Base-by-base conservation (phyloP, 2,888 invertebrate genomes). In the Ceratothoa steindachneri region DNA sequence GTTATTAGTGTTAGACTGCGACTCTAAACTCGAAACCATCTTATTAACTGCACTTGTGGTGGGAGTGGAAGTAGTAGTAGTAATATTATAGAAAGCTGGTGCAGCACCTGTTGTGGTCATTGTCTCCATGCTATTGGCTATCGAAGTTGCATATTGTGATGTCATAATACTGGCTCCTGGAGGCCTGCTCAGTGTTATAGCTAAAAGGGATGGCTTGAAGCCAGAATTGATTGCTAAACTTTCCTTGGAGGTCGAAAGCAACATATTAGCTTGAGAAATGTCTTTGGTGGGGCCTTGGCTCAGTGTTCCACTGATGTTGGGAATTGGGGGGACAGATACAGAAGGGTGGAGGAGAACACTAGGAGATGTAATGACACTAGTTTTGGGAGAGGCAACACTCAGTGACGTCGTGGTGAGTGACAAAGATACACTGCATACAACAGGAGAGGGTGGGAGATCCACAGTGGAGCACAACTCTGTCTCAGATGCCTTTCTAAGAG, bases 121-220 rank as follows among this genome's bases (percentile, higher is more conserved):
- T 24, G 12, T 24, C 27, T 67, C 27, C 29, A 67, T 76, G 24
- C 70, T 73, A 41, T 52, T 51, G 27, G 71, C 15, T 51, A 64
- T 30, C 41, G 65, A 30, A 51, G 76, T 30, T 22, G 51, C 65
- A 27, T 41, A 28, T 15, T 67, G 67, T 15, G 72, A 27, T 7
- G 67, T 24, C 68, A 71, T 22, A 70, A 68, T 19, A 51, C 64
- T 69, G 60, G 67, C 51, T 24, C 29, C 71, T 28, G 67, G 76
- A 30, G 76, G 76, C 67, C 76, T 67, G n/a, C 70, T 73, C 19
- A 76, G 64, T 19, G 76, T 76, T 29, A 76, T 53, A 29, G 76
- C 76, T 41, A 76, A 67, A 29, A 76, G 31, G 29, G 76, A 76
- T 27, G 73, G 71, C 64, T 76, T 76, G 52, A 72, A 64, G 30